Evolutionary conservation across 2,888 invertebrate genomes (phyloP), one percentile per base, ranked within the genome.

Genomic region (Ichneumoninae sp.): DNA sequence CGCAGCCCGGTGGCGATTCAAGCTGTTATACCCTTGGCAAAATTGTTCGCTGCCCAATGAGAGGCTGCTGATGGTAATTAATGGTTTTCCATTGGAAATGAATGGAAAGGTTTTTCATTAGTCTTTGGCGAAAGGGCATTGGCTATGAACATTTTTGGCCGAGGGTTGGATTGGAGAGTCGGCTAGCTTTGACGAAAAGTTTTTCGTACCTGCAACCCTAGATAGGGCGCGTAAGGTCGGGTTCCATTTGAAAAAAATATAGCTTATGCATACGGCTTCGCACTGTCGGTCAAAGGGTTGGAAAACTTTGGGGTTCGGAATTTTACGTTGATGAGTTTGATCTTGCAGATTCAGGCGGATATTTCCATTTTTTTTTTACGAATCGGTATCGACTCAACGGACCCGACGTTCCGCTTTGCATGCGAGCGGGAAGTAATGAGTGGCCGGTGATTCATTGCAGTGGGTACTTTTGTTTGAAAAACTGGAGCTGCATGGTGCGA

Each of bases 21-120:
- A 3, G 16, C 44, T 16, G 44, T 0, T 13, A 2, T 47, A 47
- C 4, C 13, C 4, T 16, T 3, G 44, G 16, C 16, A 47, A 47
- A 30, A 30, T 63, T 16, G 16, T 5, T 33, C 63, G 33, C 4
- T 22, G n/a, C 19, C 19, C n/a, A 63, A 33, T 33, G 16, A 63
- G 16, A 63, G 6, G 4, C n/a, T 3, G 22, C 0, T 5, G 30
- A 63, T 63, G 63, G 33, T 63, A 63, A 63, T 63, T 13, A 63
- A 63, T 63, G 63, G 30, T 30, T 63, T 33, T 33, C 33, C 33
- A 33, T 33, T 30, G 63, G 30, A 63, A 63, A 63, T 63, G 5
- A 33, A 33, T 63, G 16, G 63, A 63, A 63, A 19, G 26, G 5
- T 16, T 30, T 63, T 63, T 33, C 30, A 16, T 33, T 13, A 26